phyloP scores from a whole-genome alignment of 1,140 invertebrate species.

The Drosophila santomea region DNA sequence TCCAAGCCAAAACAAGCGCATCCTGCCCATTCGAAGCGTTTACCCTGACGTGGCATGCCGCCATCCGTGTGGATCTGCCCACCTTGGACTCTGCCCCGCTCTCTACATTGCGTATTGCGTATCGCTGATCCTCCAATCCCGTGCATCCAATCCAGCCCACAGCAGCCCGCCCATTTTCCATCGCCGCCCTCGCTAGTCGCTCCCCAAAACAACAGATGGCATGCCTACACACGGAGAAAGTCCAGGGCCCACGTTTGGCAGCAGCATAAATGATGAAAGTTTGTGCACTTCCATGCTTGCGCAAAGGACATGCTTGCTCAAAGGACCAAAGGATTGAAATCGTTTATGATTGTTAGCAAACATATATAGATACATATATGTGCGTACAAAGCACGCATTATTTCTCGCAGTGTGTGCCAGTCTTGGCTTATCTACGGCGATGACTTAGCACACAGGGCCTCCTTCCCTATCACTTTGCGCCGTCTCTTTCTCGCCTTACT shows the following conservation, averaged over 20 bases:
- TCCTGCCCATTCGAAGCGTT: constrained; percentile 20
- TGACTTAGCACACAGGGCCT: constrained; percentile 29
- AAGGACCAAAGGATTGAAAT: neutral
- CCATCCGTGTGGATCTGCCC: constrained; percentile 34
- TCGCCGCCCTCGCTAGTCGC: constrained; percentile 15
- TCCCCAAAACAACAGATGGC: constrained; percentile 37
- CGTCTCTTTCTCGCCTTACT: neutral
- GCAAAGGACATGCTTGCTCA: neutral
- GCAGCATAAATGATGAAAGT: no score
- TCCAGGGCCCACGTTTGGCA: neutral
- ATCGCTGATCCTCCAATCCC: constrained; percentile 13
- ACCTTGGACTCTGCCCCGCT: constrained; percentile 47
- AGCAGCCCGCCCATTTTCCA: constrained; percentile 12
- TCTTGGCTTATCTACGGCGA: constrained; percentile 37
- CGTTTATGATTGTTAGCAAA: no score
- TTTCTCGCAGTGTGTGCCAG: constrained; percentile 20
- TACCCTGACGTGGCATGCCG: constrained; percentile 38
- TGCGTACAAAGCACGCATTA: no score
- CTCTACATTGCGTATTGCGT: constrained; percentile 35
- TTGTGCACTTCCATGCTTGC: neutral
- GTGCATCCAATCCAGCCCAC: neutral
- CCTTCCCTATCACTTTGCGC: neutral
- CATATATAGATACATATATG: neutral
- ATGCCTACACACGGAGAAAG: constrained; percentile 3
- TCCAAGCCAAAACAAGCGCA: neutral